These are phyloP conservation scores for Laodelphax striatellus DNA, from an alignment of 1,140 invertebrate genomes.

Conservation along the genomic window DNA sequence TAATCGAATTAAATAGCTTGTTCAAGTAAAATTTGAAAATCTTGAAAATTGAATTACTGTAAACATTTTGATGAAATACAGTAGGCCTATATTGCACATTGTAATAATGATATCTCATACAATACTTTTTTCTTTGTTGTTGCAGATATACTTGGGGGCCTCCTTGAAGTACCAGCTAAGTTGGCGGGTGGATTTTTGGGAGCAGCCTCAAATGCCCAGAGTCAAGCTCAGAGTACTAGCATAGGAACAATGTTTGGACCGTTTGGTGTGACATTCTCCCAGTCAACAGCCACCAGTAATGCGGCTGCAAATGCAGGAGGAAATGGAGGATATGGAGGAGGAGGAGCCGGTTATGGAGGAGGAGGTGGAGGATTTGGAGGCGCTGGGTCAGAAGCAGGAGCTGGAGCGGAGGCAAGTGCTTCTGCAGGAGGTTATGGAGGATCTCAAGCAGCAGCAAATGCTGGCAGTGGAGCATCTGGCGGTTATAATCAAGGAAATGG, in stretches of 20 bases:
- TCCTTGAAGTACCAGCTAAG: not conserved
- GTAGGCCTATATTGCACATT: too few species aligned
- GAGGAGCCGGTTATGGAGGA: not conserved
- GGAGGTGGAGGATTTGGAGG: not conserved
- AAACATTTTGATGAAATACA: too few species aligned
- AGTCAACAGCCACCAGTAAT: slow-evolving; percentile 4
- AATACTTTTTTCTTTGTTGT: not conserved
- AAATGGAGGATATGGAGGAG: slow-evolving; percentile 1
- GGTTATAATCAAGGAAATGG: not conserved
- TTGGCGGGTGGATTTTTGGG: too few species aligned
- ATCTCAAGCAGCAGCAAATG: not conserved
- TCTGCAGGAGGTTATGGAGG: slow-evolving; percentile 2
- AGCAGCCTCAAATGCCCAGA: not conserved
- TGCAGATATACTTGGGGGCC: not conserved
- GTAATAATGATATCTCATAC: too few species aligned
- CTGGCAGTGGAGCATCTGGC: not conserved
- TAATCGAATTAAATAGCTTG: too few species aligned
- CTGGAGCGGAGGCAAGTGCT: not conserved
- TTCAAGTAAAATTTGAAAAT: too few species aligned
- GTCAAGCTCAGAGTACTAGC: not conserved
- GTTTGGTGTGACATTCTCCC: not conserved
- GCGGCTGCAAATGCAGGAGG: slow-evolving; percentile 5
- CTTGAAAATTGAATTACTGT: too few species aligned
- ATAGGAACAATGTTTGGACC: slow-evolving; percentile 7
- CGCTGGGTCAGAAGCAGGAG: not conserved